phyloP scores from a whole-genome alignment of 2,113 vertebrate species.

The Coreoperca whiteheadi region DNA sequence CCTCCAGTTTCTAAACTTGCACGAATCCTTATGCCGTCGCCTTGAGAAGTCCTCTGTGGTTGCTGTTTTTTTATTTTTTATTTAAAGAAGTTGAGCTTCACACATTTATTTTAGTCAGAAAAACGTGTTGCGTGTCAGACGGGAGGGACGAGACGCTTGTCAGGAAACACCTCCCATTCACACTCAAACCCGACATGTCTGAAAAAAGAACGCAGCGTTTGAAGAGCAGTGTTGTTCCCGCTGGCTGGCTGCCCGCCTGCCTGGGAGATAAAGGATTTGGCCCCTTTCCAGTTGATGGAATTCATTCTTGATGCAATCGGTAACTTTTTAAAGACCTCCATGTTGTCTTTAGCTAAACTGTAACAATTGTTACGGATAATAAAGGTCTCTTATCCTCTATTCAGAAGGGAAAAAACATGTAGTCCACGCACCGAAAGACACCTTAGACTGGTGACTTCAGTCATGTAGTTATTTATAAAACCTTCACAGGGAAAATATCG shows the following conservation, averaged over 20 bases:
- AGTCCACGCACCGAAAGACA: not conserved
- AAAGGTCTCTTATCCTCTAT: not conserved
- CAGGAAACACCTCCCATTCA: constrained; percentile 34
- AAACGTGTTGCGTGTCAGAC: constrained; percentile 6
- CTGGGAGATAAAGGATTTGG: not conserved
- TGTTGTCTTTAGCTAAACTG: not conserved
- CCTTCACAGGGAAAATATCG: not conserved
- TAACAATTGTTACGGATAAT: not conserved
- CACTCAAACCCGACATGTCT: not conserved
- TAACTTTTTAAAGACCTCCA: not conserved
- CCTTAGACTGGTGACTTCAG: not conserved
- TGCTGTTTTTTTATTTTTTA: not conserved
- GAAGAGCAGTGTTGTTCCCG: not conserved
- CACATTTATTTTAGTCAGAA: constrained; percentile 37
- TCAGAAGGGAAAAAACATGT: not conserved
- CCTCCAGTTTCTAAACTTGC: not conserved
- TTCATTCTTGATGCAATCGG: not conserved
- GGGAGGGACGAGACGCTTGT: not conserved
- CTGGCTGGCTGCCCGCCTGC: not conserved
- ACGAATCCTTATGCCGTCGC: not conserved
- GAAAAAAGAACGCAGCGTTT: not conserved
- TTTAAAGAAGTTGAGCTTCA: constrained; percentile 2
- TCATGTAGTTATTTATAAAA: not conserved
- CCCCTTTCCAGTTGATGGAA: not conserved
- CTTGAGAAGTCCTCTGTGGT: not conserved